Percentiles rank a stretch among this genome's conserved stretches.
These are phyloP conservation scores for Typhlomys cinereus DNA, from an alignment of 2,113 vertebrate species.

Conservation along the genomic window DNA sequence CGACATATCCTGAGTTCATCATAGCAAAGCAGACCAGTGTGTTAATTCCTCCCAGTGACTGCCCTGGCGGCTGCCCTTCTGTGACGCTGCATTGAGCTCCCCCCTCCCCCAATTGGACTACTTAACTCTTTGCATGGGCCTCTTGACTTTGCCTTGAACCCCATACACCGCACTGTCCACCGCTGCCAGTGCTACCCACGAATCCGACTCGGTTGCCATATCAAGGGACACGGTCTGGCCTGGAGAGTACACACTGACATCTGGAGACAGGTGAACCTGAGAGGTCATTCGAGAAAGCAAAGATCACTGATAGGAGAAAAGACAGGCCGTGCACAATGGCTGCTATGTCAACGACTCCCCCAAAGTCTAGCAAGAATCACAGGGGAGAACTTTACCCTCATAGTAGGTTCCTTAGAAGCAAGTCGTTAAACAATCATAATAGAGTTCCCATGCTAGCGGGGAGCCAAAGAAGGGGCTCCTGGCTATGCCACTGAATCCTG, in stretches of 20 bases:
- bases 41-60: background rate
- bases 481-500: too few species aligned
- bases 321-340: too few species aligned
- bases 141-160: slow-evolving; percentile 81
- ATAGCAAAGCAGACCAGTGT: background rate
- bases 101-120: background rate
- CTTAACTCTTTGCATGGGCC: slow-evolving; percentile 86
- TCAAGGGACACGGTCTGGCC: slow-evolving; percentile 82
- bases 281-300: slow-evolving; percentile 58
- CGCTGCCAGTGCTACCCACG: slow-evolving; percentile 90
- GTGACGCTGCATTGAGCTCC: background rate
- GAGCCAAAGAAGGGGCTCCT: too few species aligned
- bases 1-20: background rate
- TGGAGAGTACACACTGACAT: slow-evolving; percentile 79
- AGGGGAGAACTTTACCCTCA: too few species aligned
- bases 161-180: slow-evolving; percentile 89
- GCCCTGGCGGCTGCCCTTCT: background rate
- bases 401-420: too few species aligned
- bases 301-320: background rate
- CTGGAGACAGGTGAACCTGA: slow-evolving; percentile 85
- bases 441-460: too few species aligned
- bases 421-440: too few species aligned
- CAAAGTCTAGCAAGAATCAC: too few species aligned
- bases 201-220: slow-evolving; percentile 81
- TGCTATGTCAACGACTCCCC: too few species aligned